Base-by-base conservation (phyloP, 2,797 vertebrate genomes). In the Cheirogaleus major region DNA sequence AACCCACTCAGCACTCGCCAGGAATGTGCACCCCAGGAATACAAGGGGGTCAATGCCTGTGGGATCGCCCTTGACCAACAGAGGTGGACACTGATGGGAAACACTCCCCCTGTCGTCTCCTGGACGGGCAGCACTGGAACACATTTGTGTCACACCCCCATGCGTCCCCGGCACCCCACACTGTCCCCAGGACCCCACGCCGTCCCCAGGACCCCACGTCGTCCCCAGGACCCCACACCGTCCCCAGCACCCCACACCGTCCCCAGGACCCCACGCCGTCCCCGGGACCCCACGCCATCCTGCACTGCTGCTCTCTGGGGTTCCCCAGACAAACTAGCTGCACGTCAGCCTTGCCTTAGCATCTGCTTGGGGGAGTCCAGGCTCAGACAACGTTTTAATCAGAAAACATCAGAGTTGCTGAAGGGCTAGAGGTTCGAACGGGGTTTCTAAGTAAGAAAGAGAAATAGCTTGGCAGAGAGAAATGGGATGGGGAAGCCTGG, bases 401-500 rank as follows among this genome's bases (percentile, higher is more conserved):
- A 82, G 73, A 97, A 96, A 91, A 86, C 93, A 96, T 97, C 95
- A 94, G 86, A 89, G 72, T 84, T 90, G 45, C 52, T 30, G 8
- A 63, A 91, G 48, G 61, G 67, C 75, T 85, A 45, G 22, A 59
- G 22, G 52, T 67, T 82, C 20, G 43, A 95, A 50, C 43, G 30
- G 65, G 23, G 35, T 23, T 94, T 97, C 91, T 20, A 83, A 96
- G 83, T 76, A 81, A 80, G 69, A 92, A 95, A 86, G 32, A 94
- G 95, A 94, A 96, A 89, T 13, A 65, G 38, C 52, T 48, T 96
- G 95, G 92, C 97, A 97, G 92, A 97, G 95, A 98, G 85, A 95
- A 97, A 98, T 97, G 92, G 69, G 79, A 65, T 48, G 14, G 82
- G 45, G 61, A 82, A 27, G 61, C 72, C 52, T 6, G 7, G 82